phyloP scores from a whole-genome alignment of 2,797 vertebrate genomes.

The Mycteria americana region DNA sequence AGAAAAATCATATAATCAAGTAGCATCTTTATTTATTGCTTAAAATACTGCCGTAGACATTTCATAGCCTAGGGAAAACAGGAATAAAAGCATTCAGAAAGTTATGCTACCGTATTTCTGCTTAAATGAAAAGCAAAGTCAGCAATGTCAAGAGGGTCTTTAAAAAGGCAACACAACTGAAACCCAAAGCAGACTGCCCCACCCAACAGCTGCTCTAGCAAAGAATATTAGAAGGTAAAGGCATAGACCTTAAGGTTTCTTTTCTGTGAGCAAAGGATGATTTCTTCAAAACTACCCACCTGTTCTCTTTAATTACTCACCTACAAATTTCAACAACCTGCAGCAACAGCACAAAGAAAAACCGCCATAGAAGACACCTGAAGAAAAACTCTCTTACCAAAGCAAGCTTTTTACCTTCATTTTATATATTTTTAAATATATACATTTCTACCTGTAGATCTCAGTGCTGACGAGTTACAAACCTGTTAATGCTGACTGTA shows the following conservation, averaged over 20 bases:
- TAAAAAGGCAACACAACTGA: slow-evolving; percentile 20
- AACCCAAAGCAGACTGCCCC: slow-evolving; percentile 68
- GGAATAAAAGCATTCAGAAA: slow-evolving; percentile 19
- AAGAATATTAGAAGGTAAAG: slow-evolving; percentile 30
- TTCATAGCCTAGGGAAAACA: not conserved
- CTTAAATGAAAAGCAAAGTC: slow-evolving; percentile 47
- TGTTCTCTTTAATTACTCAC: slow-evolving; percentile 27
- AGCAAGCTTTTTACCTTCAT: not conserved
- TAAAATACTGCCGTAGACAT: not conserved
- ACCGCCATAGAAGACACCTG: not conserved
- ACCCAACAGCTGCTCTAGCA: slow-evolving; percentile 59
- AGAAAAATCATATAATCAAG: not conserved
- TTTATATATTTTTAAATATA: slow-evolving; percentile 10
- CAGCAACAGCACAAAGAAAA: slow-evolving; percentile 35
- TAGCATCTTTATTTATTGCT: not conserved
- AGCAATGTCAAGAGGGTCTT: slow-evolving; percentile 42
- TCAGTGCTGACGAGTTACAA: slow-evolving; percentile 64
- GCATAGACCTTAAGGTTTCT: slow-evolving; percentile 26
- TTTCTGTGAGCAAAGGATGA: not conserved
- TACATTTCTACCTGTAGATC: slow-evolving; percentile 73
- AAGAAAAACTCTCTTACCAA: slow-evolving; percentile 7
- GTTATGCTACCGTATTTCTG: slow-evolving; percentile 9
- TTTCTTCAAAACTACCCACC: slow-evolving; percentile 46
- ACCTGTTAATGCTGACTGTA: slow-evolving; percentile 18
- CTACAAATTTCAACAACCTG: slow-evolving; percentile 8